These are phyloP conservation scores for Calosoma granatense DNA, from an alignment of 1,140 invertebrate species.

Conservation along the genomic window DNA sequence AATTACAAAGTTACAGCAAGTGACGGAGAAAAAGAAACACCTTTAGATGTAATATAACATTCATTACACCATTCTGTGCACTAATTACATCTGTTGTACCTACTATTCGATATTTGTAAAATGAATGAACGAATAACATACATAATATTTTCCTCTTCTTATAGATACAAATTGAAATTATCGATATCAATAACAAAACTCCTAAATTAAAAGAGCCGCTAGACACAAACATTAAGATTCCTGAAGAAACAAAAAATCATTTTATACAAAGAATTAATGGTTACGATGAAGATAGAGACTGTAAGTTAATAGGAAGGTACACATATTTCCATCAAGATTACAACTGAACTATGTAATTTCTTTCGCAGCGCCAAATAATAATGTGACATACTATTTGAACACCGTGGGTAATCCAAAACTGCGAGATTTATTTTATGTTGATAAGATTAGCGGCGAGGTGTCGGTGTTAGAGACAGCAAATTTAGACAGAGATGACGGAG, in stretches of 20 bases:
- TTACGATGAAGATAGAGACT: constrained; percentile 42
- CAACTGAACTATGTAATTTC: not conserved
- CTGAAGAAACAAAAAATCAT: not conserved
- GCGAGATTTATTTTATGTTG: not conserved
- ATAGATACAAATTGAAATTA: constrained; percentile 39
- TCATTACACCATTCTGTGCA: constrained; percentile 12
- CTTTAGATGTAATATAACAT: constrained; percentile 16
- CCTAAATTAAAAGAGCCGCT: constrained; percentile 24
- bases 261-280: constrained; percentile 15
- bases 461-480: not conserved
- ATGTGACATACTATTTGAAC: constrained; percentile 15
- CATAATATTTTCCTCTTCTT: constrained; percentile 19
- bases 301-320: constrained; percentile 28
- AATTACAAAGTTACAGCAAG: constrained; percentile 38
- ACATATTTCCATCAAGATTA: constrained; percentile 11
- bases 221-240: not conserved
- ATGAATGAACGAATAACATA: no score
- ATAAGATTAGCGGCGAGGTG: not conserved
- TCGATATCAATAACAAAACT: constrained; percentile 41
- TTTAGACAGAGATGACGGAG: not conserved
- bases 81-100: no score
- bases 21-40: constrained; percentile 31
- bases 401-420: constrained; percentile 17
- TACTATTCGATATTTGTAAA: no score
- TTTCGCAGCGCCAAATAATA: constrained; percentile 18